Conservation (phyloP, 2,797 vertebrate species). For the Benthosema pterotum region DNA sequence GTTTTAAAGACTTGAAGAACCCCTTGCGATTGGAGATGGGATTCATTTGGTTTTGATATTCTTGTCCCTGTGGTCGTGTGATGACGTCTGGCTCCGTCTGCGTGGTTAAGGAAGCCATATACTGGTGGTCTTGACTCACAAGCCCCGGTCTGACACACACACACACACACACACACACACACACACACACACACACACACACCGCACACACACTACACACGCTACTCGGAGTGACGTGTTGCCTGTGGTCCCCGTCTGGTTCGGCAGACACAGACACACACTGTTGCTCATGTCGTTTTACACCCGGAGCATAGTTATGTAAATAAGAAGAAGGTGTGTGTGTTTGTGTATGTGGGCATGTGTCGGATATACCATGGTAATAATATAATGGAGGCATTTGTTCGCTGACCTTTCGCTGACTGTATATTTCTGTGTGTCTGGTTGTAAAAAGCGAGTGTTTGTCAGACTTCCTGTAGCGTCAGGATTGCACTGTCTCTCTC, state of each 20-base stretch:
- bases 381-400: slow-evolving; percentile 19
- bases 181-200: slow-evolving; percentile 3
- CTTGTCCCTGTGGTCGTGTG: slow-evolving; percentile 38
- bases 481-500: background rate
- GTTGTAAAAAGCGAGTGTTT: background rate
- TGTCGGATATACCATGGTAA: slow-evolving; percentile 34
- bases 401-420: slow-evolving; percentile 45
- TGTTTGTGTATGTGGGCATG: slow-evolving; percentile 2
- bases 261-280: slow-evolving; percentile 43
- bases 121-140: slow-evolving; percentile 59
- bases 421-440: slow-evolving; percentile 55
- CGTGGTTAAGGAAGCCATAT: slow-evolving; percentile 41
- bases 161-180: slow-evolving; percentile 1
- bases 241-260: slow-evolving; percentile 33
- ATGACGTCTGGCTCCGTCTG: slow-evolving; percentile 47
- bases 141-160: slow-evolving; percentile 19
- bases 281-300: slow-evolving; percentile 39
- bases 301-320: slow-evolving; percentile 44
- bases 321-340: slow-evolving; percentile 45
- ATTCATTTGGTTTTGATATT: slow-evolving; percentile 35
- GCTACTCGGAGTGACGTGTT: slow-evolving; percentile 33
- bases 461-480: background rate
- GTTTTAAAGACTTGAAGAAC: background rate
- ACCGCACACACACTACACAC: slow-evolving; percentile 20
- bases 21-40: background rate